Evolutionary conservation across 2,888 invertebrate genomes (phyloP).

Genomic region (Melinopterus prodromus): DNA sequence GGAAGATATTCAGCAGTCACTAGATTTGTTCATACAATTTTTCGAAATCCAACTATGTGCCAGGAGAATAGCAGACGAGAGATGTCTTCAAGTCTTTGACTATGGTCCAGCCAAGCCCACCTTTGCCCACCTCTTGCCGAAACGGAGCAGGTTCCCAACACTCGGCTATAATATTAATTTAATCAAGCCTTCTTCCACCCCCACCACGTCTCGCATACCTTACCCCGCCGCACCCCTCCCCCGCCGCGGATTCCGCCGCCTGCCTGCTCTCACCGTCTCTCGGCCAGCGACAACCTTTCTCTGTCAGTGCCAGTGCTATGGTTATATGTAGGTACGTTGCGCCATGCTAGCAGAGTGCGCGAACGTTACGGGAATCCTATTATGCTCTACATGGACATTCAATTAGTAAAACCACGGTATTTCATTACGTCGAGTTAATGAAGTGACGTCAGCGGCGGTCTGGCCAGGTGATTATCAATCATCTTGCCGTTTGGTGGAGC

Average conservation of each 20-base stretch:
- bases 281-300: background rate
- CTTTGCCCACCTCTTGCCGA: background rate
- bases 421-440: constrained; percentile 60
- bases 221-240: background rate
- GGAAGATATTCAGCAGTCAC: too few relatives aligned
- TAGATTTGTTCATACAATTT: too few relatives aligned
- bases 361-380: constrained; percentile 58
- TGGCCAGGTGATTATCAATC: constrained; percentile 60
- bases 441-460: constrained; percentile 59
- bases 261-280: background rate
- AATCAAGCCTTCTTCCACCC: constrained; percentile 38
- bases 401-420: constrained; percentile 61
- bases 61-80: too few relatives aligned
- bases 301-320: background rate
- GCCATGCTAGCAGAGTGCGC: constrained; percentile 20
- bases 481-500: constrained; percentile 43
- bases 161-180: constrained; percentile 39
- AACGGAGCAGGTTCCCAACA: constrained; percentile 33
- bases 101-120: background rate
- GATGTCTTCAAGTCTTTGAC: too few relatives aligned
- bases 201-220: background rate
- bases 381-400: constrained; percentile 60
- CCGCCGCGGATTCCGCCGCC: background rate
- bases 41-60: too few relatives aligned
- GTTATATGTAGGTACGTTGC: background rate